Percentiles rank a stretch among this genome's conserved stretches.
Evolutionary conservation across 2,113 vertebrate genomes (phyloP).

Genomic region (Nycticorax nycticorax): DNA sequence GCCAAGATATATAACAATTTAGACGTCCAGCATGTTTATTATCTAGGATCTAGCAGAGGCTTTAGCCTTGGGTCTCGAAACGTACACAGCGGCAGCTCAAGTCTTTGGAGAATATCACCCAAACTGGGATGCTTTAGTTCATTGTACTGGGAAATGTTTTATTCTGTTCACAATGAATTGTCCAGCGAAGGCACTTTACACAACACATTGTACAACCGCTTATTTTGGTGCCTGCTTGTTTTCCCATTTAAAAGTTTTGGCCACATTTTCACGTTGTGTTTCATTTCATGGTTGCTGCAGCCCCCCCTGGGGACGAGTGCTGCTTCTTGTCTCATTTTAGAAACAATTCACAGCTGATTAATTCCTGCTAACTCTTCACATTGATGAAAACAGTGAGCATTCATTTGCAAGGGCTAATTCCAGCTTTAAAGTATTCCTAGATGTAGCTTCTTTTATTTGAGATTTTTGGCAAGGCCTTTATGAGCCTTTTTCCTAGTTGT

Average conservation of each 20-base stretch:
- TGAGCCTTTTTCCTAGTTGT: neutral
- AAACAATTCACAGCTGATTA: conserved; percentile 21
- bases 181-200: neutral
- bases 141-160: neutral
- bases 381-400: neutral
- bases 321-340: conserved; percentile 36
- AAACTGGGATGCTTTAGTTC: neutral
- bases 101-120: neutral
- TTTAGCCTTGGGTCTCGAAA: neutral
- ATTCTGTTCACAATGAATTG: neutral
- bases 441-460: neutral
- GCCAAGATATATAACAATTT: conserved; percentile 25
- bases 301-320: neutral
- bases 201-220: neutral
- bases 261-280: neutral
- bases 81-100: neutral
- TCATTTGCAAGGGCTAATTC: neutral
- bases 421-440: neutral
- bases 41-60: neutral
- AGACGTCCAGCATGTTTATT: neutral
- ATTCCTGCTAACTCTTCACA: conserved; percentile 6
- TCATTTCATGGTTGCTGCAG: conserved; percentile 18
- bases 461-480: neutral
- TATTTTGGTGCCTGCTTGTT: conserved; percentile 30
- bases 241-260: neutral